Evolutionary conservation across 2,888 invertebrate species (phyloP), one percentile per base, ranked within the genome.

Genomic region (Lysandra coridon): DNA sequence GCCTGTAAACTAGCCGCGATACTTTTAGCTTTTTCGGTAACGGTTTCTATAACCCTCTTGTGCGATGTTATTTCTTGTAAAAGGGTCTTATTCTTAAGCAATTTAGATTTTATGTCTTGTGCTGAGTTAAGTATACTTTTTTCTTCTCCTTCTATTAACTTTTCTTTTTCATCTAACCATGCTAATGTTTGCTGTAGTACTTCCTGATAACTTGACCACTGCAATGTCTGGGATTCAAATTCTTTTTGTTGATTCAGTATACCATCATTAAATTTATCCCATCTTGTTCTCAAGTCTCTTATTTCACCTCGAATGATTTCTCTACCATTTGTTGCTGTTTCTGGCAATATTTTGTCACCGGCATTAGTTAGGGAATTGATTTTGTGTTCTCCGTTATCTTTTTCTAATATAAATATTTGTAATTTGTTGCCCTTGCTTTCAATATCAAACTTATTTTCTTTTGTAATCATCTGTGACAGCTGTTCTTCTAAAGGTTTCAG

Each of bases 51-150:
- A 5, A 98, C 97, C 83, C 98, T 95, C 88, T 98, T 98, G 87
- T 99, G 98, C 0, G 98, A 97, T 80, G 96, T 93, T 40, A 98
- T 98, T 91, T 99, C 99, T 92, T 99, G 98, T 79, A 98, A 95
- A 76, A 97, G 95, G 0, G 98, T 97, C 95, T 98, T 98, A 86
- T 97, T 97, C 89, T 98, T 98, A 53, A 98, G 93, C 64, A 98
- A 89, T 88, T 97, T 98, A 0, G 98, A 97, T 81, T 97, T 96
- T 10, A 98, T 97, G 89, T 98, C 98, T 89, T 98, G 98, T 5
- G 97, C 95, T 2, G 97, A 97, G 76, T 97, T 96, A 92, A 97
- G 96, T 73, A 96, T 95, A 4, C 96, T 94, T 2, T 96, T 96
- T 83, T 97, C 96, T 87, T 97, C 96, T 73, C 95, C 95, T 83